phyloP scores from a whole-genome alignment of 2,113 vertebrate genomes.

The Panurus biarmicus region DNA sequence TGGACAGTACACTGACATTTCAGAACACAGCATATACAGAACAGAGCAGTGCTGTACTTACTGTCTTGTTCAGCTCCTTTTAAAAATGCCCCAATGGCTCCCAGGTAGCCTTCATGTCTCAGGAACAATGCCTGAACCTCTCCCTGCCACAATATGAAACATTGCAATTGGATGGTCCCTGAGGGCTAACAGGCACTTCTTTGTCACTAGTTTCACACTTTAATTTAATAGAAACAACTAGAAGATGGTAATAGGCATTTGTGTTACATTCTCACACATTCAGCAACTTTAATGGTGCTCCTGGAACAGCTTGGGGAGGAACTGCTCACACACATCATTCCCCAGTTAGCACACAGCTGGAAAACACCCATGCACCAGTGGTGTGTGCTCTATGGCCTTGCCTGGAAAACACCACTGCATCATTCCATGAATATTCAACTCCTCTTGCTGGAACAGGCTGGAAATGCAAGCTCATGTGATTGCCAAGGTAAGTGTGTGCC shows the following conservation, averaged over 20 bases:
- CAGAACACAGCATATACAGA: slow-evolving; percentile 50
- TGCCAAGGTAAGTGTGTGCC: neutral
- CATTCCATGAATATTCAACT: slow-evolving; percentile 26
- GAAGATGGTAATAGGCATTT: slow-evolving; percentile 13
- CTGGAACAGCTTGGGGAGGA: neutral
- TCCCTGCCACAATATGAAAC: slow-evolving; percentile 76
- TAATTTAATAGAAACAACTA: slow-evolving; percentile 27
- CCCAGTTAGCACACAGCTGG: neutral
- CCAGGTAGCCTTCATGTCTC: slow-evolving; percentile 96
- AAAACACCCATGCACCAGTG: neutral
- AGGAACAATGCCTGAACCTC: slow-evolving; percentile 97
- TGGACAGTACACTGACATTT: slow-evolving; percentile 48
- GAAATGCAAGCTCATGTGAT: neutral
- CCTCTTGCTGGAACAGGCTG: slow-evolving; percentile 43
- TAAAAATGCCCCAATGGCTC: slow-evolving; percentile 94
- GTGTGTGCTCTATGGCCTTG: neutral
- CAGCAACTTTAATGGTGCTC: neutral
- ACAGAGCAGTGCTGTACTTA: slow-evolving; percentile 72
- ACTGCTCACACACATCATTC: neutral
- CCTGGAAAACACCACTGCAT: neutral
- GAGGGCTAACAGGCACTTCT: slow-evolving; percentile 33
- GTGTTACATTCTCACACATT: slow-evolving; percentile 45
- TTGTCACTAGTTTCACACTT: slow-evolving; percentile 53
- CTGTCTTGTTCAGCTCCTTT: slow-evolving; percentile 98
- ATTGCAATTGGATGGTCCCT: slow-evolving; percentile 53